Percentiles rank a stretch among this genome's conserved stretches.
Evolutionary conservation across 1,140 invertebrate species (phyloP).

Genomic region (Caenorhabditis tropicalis): DNA sequence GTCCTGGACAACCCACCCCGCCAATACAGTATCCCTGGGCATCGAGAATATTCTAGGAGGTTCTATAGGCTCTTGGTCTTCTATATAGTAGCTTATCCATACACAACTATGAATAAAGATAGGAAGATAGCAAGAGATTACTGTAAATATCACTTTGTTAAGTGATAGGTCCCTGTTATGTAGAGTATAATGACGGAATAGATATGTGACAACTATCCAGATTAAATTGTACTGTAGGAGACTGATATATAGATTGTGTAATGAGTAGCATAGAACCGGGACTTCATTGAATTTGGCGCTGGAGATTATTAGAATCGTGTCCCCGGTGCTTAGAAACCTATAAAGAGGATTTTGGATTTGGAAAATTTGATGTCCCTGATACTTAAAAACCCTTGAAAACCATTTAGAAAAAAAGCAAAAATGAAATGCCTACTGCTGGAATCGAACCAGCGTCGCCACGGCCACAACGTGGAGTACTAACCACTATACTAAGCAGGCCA

Average conservation of each 20-base stretch:
- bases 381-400: neutral
- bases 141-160: neutral
- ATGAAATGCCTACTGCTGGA: constrained; percentile 48
- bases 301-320: neutral
- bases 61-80: neutral
- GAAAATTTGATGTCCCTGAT: neutral
- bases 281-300: neutral
- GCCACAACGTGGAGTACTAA: constrained; percentile 68
- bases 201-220: neutral
- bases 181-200: neutral
- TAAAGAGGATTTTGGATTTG: no score
- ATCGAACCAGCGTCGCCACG: constrained; percentile 67
- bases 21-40: neutral
- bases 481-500: constrained; percentile 59
- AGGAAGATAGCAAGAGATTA: neutral
- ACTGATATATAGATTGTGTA: neutral
- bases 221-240: neutral
- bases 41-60: neutral
- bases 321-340: neutral
- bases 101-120: neutral
- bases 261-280: neutral
- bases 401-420: neutral
- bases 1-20: neutral
- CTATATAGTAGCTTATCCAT: neutral
- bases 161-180: neutral